Conservation (phyloP, 1,140 invertebrate genomes). For the Papilio polyxenes region DNA sequence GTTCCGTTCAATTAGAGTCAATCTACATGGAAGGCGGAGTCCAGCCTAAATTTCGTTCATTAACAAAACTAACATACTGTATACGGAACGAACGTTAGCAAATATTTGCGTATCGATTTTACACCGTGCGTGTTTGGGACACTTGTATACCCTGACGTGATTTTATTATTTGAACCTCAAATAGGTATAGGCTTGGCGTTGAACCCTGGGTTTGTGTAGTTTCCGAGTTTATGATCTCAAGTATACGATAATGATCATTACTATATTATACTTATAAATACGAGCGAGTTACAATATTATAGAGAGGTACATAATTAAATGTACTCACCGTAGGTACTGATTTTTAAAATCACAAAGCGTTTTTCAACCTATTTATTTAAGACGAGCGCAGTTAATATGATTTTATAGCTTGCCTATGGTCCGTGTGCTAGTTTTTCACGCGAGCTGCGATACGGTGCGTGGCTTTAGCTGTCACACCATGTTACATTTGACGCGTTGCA, state of each 20-base stretch:
- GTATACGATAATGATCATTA: background rate
- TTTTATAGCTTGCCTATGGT: background rate
- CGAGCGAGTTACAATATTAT: too few relatives aligned
- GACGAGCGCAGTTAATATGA: background rate
- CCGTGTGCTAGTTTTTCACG: background rate
- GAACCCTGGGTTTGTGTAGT: background rate
- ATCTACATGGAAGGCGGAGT: slow-evolving; percentile 39
- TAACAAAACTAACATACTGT: slow-evolving; percentile 35
- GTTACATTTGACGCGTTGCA: background rate
- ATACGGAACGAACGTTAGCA: slow-evolving; percentile 4
- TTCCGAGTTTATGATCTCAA: background rate
- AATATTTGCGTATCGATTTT: slow-evolving; percentile 26
- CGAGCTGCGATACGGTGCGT: background rate
- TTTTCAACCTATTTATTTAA: too few relatives aligned
- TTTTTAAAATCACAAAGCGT: too few relatives aligned
- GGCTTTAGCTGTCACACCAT: background rate
- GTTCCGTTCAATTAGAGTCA: slow-evolving; percentile 51
- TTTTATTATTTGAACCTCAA: background rate
- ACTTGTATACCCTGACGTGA: slow-evolving; percentile 9
- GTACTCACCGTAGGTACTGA: too few relatives aligned
- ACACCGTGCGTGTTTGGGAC: slow-evolving; percentile 13
- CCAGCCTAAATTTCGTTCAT: slow-evolving; percentile 42
- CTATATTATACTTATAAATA: background rate
- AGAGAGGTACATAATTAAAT: too few relatives aligned
- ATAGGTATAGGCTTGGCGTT: background rate